Evolutionary conservation across 2,113 vertebrate species (phyloP).

Genomic region (Cettia cetti): DNA sequence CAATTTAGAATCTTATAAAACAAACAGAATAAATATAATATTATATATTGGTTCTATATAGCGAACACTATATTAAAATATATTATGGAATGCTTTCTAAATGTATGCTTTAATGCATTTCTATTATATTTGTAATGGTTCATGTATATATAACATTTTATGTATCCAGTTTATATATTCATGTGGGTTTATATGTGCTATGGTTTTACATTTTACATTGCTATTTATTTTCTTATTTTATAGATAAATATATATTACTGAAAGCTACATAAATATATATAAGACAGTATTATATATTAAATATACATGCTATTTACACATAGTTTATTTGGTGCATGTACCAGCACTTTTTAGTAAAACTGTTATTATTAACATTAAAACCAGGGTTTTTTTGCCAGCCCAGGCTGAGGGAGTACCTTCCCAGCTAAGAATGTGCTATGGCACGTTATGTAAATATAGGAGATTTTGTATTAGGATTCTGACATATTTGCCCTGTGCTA

Average conservation of each 20-base stretch:
- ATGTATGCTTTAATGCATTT: not conserved
- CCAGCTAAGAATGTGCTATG: not conserved
- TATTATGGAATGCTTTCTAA: not conserved
- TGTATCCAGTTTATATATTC: not conserved
- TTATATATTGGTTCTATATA: not conserved
- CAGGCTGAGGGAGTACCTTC: not conserved
- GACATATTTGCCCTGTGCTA: rapidly evolving
- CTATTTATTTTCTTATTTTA: not conserved
- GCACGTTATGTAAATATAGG: rapidly evolving
- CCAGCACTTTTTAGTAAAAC: not conserved
- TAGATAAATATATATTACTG: not conserved
- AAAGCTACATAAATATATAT: not conserved
- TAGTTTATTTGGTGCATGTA: not conserved
- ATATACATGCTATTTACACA: not conserved
- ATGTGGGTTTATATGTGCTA: not conserved
- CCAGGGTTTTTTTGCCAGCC: rapidly evolving
- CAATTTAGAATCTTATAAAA: not conserved
- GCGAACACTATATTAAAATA: not conserved
- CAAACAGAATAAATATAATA: not conserved
- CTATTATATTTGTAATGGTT: not conserved
- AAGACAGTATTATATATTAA: not conserved
- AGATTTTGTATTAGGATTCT: not conserved
- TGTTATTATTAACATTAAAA: not conserved
- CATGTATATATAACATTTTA: not conserved
- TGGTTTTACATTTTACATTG: not conserved